Conservation (phyloP, 2,797 vertebrate genomes). For the Anolis apletophallus region DNA sequence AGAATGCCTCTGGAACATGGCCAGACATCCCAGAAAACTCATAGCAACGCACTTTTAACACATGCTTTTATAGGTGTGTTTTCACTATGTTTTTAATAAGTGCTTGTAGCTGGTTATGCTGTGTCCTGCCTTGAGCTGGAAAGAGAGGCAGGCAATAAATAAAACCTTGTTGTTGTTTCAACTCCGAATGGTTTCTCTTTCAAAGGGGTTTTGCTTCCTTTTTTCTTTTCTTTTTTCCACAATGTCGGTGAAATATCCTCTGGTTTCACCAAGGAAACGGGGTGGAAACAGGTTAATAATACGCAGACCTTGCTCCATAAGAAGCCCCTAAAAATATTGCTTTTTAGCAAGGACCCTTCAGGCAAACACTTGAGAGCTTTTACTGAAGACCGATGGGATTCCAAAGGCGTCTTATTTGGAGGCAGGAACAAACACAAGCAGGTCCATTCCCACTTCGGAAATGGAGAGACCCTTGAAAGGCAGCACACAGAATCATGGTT, state of each 20-base stretch:
- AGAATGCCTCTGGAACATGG: too few species aligned
- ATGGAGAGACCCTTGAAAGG: not conserved
- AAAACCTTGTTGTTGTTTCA: too few species aligned
- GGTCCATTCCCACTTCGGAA: too few species aligned
- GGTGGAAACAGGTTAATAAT: not conserved
- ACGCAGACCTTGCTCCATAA: not conserved
- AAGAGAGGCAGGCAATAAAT: too few species aligned
- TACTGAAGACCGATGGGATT: not conserved
- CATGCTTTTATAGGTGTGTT: too few species aligned
- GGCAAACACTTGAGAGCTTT: accelerated
- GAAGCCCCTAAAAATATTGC: accelerated
- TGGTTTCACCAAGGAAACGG: not conserved
- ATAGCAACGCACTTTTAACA: too few species aligned
- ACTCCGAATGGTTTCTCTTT: not conserved
- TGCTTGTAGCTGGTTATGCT: too few species aligned
- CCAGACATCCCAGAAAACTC: too few species aligned
- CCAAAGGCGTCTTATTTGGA: not conserved
- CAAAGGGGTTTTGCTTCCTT: not conserved
- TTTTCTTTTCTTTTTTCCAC: too few species aligned
- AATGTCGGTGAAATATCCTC: too few species aligned
- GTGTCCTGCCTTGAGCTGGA: too few species aligned
- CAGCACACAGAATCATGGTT: not conserved
- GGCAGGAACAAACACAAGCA: not conserved
- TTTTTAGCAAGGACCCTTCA: accelerated
- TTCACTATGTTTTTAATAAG: too few species aligned